phyloP scores from a whole-genome alignment of 2,888 invertebrate genomes.

The Ophion ellenae region DNA sequence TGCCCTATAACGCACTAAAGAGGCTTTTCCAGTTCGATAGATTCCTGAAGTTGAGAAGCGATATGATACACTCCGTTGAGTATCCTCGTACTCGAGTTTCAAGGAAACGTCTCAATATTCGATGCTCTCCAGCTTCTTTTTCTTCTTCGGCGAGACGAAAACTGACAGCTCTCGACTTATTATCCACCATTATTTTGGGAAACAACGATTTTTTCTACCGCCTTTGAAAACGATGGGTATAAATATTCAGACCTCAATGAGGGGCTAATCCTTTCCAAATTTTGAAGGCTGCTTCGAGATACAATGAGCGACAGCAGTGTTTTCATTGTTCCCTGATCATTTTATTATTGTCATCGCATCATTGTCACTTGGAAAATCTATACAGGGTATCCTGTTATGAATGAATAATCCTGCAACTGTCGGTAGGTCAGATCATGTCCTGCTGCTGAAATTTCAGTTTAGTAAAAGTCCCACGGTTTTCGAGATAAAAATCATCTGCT shows the following conservation, averaged over 20 bases:
- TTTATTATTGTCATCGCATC: background rate
- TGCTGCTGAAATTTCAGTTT: too few species aligned
- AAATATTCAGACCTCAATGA: background rate
- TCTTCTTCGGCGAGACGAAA: background rate
- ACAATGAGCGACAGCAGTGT: too few species aligned
- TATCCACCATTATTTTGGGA: too few species aligned
- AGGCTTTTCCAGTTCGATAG: constrained; percentile 62
- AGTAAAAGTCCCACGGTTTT: too few species aligned
- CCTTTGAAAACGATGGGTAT: too few species aligned
- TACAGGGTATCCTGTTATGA: too few species aligned
- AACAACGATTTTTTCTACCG: too few species aligned
- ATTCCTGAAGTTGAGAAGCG: constrained; percentile 45
- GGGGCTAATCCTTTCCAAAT: background rate
- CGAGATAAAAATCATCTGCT: too few species aligned
- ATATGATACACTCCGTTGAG: constrained; percentile 56
- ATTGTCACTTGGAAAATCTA: too few species aligned
- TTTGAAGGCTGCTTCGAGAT: background rate
- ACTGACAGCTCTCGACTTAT: background rate
- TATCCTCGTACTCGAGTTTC: constrained; percentile 43
- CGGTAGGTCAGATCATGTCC: too few species aligned
- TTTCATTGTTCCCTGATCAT: background rate
- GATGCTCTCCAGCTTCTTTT: background rate
- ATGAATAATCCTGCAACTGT: too few species aligned
- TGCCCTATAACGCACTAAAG: constrained; percentile 44
- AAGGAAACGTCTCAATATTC: constrained; percentile 56